Evolutionary conservation across 92 coral and sea anemone species (phyloP), one percentile per base, ranked within the genome.

Genomic region (Zoanthus solanderi): DNA sequence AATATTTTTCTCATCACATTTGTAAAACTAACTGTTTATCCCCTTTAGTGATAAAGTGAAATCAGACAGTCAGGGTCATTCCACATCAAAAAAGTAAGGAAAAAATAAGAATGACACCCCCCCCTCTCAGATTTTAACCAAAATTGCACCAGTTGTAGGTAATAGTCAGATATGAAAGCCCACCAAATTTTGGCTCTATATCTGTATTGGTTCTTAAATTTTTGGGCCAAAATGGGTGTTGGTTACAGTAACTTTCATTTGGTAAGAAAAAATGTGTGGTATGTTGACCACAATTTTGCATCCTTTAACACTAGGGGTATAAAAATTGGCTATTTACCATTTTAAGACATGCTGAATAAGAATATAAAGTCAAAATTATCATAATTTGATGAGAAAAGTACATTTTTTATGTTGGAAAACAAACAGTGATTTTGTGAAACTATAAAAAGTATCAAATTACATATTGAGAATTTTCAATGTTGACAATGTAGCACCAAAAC

Each of bases 61-160:
- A 37, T 37, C 42, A 37, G 42, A 37, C 42, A 0, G 4, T 4
- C 42, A 23, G 23, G 42, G 83, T 86, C 89, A 86, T 86, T 86
- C 89, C 88, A 84, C 14, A 32, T 71, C 82, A 84, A 71, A 0
- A 71, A 68, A 84, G 16, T 67, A 84, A 68, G 29, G 78, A 1
- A 0, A 37, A 34, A 34, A 34, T 34, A 3, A 34, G 66, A 16
- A 88, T 88, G 87, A 56, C 91, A 88, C 91, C 91, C 81, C 34
- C 87, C 75, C 87, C 0, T 81, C 91, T 82, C 91, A 80, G 91
- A 80, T 88, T 88, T 72, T 81, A 29, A 81, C 87, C 87, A 88
- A 72, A 80, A 32, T 82, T 81, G 66, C 83, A 88, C 83, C 87
- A 88, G 73, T n/a, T 81, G 91, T 50, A 71, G 87, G 46, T 53